A percentile compares a stretch with the other conserved stretches of the same genome.
phyloP scores from a whole-genome alignment of 2,888 invertebrate species.

The Agrotis exclamationis region DNA sequence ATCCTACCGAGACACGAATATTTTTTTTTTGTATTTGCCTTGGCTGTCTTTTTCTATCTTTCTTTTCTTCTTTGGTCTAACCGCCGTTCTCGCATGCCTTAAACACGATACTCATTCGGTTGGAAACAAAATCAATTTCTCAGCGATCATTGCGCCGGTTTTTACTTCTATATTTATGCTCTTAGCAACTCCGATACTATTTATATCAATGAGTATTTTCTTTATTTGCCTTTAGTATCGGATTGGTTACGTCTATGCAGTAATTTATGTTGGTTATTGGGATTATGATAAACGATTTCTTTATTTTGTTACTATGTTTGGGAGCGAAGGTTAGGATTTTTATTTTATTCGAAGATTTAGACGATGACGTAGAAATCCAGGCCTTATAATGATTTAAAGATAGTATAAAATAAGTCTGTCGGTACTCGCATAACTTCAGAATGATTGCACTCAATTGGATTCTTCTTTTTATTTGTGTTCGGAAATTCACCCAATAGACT shows the following conservation, averaged over 20 bases:
- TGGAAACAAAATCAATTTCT: constrained; percentile 66
- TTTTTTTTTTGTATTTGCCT: background rate
- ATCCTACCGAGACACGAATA: no score
- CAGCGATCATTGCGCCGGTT: constrained; percentile 48
- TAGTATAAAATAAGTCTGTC: no score
- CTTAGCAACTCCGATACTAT: constrained; percentile 48
- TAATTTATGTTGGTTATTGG: constrained; percentile 29
- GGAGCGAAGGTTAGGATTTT: background rate
- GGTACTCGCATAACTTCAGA: no score
- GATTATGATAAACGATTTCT: background rate
- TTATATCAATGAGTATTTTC: constrained; percentile 47
- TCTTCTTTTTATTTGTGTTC: no score
- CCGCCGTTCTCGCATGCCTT: constrained; percentile 39
- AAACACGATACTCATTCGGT: constrained; percentile 31
- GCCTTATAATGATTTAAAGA: no score
- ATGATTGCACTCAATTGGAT: no score
- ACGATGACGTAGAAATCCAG: background rate
- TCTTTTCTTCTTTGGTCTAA: background rate
- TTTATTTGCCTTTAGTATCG: constrained; percentile 33
- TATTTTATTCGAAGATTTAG: background rate
- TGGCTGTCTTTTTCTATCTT: background rate
- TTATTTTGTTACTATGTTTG: background rate
- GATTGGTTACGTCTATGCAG: constrained; percentile 25
- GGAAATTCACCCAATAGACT: no score
- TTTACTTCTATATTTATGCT: constrained; percentile 44